Conservation (phyloP, 2,888 invertebrate species). For the Cetonia aurata region DNA sequence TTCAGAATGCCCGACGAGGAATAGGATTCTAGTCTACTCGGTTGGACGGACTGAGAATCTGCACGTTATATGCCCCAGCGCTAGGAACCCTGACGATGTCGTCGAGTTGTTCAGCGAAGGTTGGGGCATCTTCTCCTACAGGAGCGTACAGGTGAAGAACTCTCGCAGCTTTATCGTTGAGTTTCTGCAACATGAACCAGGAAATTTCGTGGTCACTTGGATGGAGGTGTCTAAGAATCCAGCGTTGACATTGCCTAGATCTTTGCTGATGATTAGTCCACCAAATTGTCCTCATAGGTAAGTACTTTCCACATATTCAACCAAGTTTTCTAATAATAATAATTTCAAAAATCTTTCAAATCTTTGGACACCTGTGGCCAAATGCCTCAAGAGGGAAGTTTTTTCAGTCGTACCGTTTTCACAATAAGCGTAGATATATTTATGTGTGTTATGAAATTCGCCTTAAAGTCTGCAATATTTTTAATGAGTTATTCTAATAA, state of each 20-base stretch:
- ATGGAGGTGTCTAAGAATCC: constrained; percentile 81
- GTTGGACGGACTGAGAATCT: constrained; percentile 75
- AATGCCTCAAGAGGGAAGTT: no score
- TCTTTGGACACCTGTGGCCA: no score
- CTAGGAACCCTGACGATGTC: constrained; percentile 62
- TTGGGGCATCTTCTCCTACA: constrained; percentile 63
- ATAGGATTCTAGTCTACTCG: constrained; percentile 80
- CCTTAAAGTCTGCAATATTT: no score
- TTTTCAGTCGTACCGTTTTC: no score
- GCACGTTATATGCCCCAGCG: constrained; percentile 77
- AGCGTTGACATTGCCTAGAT: constrained; percentile 68
- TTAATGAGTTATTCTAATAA: no score
- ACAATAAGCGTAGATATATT: no score
- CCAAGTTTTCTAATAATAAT: no score
- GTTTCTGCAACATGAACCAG: constrained; percentile 79
- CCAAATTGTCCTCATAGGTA: constrained; percentile 82
- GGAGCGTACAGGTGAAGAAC: constrained; percentile 66
- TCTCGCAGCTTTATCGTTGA: constrained; percentile 81
- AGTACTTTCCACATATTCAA: no score
- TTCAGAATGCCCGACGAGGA: constrained; percentile 75
- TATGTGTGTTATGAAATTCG: no score
- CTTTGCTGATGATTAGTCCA: constrained; percentile 69
- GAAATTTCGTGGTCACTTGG: constrained; percentile 82
- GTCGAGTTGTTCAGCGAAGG: constrained; percentile 82
- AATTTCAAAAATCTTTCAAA: no score